A percentile compares a stretch with the other conserved stretches of the same genome.
phyloP scores from a whole-genome alignment of 1,140 invertebrate genomes.

The Platorchestia sp. region DNA sequence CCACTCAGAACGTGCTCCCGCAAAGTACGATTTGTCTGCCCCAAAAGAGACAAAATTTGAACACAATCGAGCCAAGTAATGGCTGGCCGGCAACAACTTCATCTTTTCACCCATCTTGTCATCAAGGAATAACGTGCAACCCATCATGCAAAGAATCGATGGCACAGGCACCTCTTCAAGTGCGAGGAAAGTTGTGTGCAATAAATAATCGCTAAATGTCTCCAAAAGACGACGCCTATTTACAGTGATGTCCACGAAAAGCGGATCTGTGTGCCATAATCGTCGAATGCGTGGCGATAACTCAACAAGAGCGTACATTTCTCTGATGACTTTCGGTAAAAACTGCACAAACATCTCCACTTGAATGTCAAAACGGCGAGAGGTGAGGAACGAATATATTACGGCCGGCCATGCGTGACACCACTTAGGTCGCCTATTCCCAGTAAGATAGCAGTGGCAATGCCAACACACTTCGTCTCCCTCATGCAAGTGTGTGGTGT shows the following conservation, averaged over 20 bases:
- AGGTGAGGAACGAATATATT: neutral
- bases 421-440: neutral
- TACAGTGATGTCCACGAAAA: neutral
- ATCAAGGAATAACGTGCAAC: neutral
- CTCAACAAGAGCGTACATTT: neutral
- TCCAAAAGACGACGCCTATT: neutral
- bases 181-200: neutral
- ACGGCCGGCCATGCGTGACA: neutral
- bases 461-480: neutral
- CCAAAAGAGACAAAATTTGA: neutral
- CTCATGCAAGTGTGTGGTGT: no score
- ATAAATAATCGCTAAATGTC: neutral
- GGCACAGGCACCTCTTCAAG: neutral
- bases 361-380: neutral
- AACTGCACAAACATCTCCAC: neutral
- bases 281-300: neutral
- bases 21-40: neutral
- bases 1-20: neutral
- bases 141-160: neutral
- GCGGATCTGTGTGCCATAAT: neutral
- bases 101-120: neutral
- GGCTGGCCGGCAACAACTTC: neutral
- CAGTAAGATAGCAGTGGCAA: neutral
- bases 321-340: neutral
- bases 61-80: neutral